Conservation (phyloP, 2,113 vertebrate genomes). For the Xiphias gladius region DNA sequence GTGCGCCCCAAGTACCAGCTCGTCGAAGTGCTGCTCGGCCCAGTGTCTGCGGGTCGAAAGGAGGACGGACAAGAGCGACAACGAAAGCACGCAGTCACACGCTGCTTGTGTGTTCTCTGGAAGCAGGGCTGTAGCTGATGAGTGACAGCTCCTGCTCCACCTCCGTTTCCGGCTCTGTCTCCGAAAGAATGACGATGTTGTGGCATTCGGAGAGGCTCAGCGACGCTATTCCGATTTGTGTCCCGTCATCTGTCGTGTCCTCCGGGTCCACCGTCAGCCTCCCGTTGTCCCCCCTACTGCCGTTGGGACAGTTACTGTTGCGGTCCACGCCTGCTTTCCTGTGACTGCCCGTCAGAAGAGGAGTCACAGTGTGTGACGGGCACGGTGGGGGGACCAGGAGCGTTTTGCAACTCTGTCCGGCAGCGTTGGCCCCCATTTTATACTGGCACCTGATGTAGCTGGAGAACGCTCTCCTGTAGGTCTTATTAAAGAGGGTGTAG, state of each 20-base stretch:
- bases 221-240: constrained; percentile 56
- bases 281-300: constrained; percentile 65
- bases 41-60: constrained; percentile 7
- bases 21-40: background rate
- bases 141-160: constrained; percentile 88
- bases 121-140: constrained; percentile 86
- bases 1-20: background rate
- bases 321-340: constrained; percentile 87
- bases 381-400: constrained; percentile 83
- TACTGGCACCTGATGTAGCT: constrained; percentile 95
- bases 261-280: constrained; percentile 67
- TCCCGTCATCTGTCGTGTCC: constrained; percentile 74
- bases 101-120: constrained; percentile 91
- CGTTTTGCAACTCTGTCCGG: constrained; percentile 68
- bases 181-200: constrained; percentile 59
- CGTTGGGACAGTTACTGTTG: constrained; percentile 86
- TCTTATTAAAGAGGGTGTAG: constrained; percentile 98
- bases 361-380: constrained; percentile 87
- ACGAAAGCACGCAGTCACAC: constrained; percentile 83
- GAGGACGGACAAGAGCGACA: background rate
- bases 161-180: constrained; percentile 88
- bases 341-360: constrained; percentile 78
- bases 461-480: constrained; percentile 95
- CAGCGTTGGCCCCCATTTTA: constrained; percentile 60
- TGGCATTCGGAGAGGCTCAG: constrained; percentile 64